Percentiles rank a stretch among this genome's conserved stretches.
Evolutionary conservation across 2,113 vertebrate genomes (phyloP).

Genomic region (Daphoenositta chrysoptera): DNA sequence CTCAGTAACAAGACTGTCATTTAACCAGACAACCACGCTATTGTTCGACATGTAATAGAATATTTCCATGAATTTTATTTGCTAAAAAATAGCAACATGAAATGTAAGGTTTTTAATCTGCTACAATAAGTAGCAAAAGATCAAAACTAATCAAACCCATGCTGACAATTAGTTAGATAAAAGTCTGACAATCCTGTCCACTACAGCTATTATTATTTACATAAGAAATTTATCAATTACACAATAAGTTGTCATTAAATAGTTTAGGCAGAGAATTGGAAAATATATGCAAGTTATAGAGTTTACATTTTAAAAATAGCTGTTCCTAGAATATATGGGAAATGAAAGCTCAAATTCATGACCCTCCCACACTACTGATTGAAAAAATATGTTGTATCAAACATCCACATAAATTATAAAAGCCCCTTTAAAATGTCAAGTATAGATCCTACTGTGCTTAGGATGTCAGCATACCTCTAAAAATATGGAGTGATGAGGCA

Average conservation of each 20-base stretch:
- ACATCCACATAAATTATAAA: slow-evolving; percentile 50
- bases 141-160: neutral
- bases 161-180: neutral
- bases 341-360: neutral
- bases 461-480: slow-evolving; percentile 40
- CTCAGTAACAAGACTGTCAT: neutral
- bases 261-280: neutral
- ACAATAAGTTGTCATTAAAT: neutral
- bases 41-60: neutral
- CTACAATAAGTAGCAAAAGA: neutral
- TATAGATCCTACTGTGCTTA: slow-evolving; percentile 38
- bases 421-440: slow-evolving; percentile 29
- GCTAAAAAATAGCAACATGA: slow-evolving; percentile 19
- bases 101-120: neutral
- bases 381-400: slow-evolving; percentile 45
- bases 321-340: neutral
- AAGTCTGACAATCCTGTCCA: neutral
- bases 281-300: neutral
- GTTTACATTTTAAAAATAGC: neutral
- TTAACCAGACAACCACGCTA: neutral
- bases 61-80: neutral
- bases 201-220: slow-evolving; percentile 4
- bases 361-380: slow-evolving; percentile 16
- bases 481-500: slow-evolving; percentile 31
- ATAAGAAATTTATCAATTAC: slow-evolving; percentile 1